Percentiles rank a stretch among this genome's conserved stretches.
These are phyloP conservation scores for Ophion obscuratus DNA, from an alignment of 2,888 invertebrate genomes.

Conservation along the genomic window DNA sequence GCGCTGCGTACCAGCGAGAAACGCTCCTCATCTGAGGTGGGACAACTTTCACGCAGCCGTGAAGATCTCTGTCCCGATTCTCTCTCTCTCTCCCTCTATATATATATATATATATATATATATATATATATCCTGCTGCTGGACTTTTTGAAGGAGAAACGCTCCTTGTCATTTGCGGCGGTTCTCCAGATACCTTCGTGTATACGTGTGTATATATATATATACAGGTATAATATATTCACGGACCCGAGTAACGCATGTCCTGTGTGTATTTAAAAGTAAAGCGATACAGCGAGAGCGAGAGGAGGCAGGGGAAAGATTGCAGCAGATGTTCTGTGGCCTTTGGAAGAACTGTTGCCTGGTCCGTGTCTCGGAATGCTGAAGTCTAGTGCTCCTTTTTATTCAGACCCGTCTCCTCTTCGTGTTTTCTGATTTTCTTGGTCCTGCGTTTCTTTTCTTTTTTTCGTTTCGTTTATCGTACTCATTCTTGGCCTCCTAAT, in stretches of 20 bases:
- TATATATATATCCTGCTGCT: not conserved
- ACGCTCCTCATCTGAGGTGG: conserved; percentile 75
- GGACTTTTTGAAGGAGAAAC: conserved; percentile 50
- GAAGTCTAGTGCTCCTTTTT: conserved; percentile 20
- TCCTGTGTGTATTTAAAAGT: conserved; percentile 54
- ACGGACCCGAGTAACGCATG: conserved; percentile 10
- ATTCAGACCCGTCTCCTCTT: not conserved
- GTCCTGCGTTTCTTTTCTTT: not conserved
- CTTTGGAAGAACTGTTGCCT: conserved; percentile 65
- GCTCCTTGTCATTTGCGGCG: not conserved
- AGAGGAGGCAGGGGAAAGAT: conserved; percentile 58
- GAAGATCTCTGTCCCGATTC: conserved; percentile 37
- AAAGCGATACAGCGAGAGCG: conserved; percentile 45
- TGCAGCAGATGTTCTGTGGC: conserved; percentile 75
- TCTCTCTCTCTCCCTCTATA: not conserved
- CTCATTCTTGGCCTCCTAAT: not conserved
- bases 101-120: not conserved
- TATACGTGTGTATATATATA: not conserved
- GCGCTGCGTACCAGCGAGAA: conserved; percentile 32
- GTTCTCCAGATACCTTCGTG: conserved; percentile 25
- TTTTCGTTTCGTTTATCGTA: too few relatives aligned
- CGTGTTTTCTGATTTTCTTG: not conserved
- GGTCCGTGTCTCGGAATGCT: conserved; percentile 49
- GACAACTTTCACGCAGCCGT: conserved; percentile 75
- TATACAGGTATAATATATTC: conserved; percentile 12